Conservation (phyloP, 2,113 vertebrate genomes). For the Actenoides hombroni region DNA sequence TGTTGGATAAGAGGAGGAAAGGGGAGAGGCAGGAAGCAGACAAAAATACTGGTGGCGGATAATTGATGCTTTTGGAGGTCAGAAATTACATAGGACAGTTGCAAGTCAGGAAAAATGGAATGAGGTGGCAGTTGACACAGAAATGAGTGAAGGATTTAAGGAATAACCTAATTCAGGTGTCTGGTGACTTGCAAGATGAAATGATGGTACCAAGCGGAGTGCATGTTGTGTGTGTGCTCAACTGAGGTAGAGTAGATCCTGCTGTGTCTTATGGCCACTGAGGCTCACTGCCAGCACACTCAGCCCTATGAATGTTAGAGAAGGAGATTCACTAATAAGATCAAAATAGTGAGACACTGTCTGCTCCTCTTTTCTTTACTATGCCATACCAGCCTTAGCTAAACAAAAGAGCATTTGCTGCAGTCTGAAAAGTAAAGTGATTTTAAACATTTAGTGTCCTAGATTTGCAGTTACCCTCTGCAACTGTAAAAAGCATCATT, state of each 20-base stretch:
- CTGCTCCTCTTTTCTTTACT: neutral
- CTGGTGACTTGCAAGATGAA: neutral
- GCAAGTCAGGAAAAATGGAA: neutral
- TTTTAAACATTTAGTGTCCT: conserved; percentile 57
- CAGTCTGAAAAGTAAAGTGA: neutral
- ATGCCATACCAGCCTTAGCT: neutral
- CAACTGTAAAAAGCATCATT: conserved; percentile 39
- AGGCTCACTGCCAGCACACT: neutral
- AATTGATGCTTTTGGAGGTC: neutral
- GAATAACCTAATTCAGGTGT: neutral
- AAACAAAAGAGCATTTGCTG: neutral
- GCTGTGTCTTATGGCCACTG: neutral
- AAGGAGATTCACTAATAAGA: neutral
- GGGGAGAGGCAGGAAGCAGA: neutral
- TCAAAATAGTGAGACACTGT: neutral
- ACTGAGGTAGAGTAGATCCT: neutral
- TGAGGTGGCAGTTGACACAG: neutral
- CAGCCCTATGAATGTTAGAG: neutral
- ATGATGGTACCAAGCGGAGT: neutral
- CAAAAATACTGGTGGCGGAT: neutral
- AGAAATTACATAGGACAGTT: neutral
- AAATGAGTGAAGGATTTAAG: neutral
- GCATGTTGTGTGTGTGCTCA: neutral
- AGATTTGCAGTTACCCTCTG: conserved; percentile 59
- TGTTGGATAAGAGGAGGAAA: neutral